Evolutionary conservation across 2,797 vertebrate genomes (phyloP), one percentile per base, ranked within the genome.

Genomic region (Cynodonichthys magdalenae): DNA sequence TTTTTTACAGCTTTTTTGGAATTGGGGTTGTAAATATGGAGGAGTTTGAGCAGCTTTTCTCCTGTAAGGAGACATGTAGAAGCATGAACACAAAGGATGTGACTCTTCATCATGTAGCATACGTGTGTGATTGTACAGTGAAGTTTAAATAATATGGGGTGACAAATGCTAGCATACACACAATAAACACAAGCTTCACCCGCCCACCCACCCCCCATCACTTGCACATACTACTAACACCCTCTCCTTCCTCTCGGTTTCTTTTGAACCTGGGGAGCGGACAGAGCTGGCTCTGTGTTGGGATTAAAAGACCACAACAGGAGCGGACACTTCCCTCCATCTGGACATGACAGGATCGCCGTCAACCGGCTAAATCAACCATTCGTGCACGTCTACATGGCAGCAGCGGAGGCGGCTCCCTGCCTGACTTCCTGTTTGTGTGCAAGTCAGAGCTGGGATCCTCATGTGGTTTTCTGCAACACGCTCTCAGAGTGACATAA

Each of bases 361-460:
- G 81, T 83, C 80, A 76, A 9, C 34, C 74, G 49, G 19, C 47
- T 78, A 86, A 79, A 85, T 39, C 66, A 83, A 75, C 71, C 75
- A 67, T 52, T 60, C 45, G 6, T 68, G 66, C 69, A 52, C 48
- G 55, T 58, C 34, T 36, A 53, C 53, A 50, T 71, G 77, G 47
- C 59, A 69, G 64, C 70, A 10, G 52, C 66, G 62, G 70, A 66
- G 6, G 52, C 64, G 64, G 72, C 74, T 77, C 75, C 76, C 52
- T 57, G 64, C 57, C 78, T 75, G 77, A 90, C 92, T 94, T 96
- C 93, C 94, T 93, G 80, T 87, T 84, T 85, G 89, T 89, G 70
- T 89, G 72, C 74, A 63, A 82, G 83, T 90, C 89, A 83, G 90
- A 92, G 76, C 90, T 84, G 86, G 92, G 91, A 92, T 91, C 89